These are phyloP conservation scores for Drosophila funebris DNA, from an alignment of 1,140 invertebrate species.

Conservation along the genomic window DNA sequence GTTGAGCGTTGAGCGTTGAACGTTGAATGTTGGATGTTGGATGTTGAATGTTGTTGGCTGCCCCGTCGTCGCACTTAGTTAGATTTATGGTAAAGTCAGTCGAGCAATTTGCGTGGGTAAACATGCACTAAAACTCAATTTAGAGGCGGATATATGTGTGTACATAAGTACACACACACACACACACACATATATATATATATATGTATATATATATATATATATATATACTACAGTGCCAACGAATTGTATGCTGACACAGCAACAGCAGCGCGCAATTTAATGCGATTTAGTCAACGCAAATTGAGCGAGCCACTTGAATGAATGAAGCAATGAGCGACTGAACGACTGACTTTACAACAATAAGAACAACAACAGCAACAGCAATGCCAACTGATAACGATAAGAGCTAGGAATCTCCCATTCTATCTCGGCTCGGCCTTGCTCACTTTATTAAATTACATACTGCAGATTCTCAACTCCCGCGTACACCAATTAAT, in stretches of 20 bases:
- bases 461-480: slow-evolving; percentile 63
- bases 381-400: slow-evolving; percentile 60
- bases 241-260: slow-evolving; percentile 72
- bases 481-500: slow-evolving; percentile 70
- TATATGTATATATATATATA: slow-evolving; percentile 14
- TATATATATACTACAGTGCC: slow-evolving; percentile 51
- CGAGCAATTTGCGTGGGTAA: slow-evolving; percentile 81
- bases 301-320: slow-evolving; percentile 78
- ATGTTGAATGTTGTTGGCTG: neutral
- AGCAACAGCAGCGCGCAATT: slow-evolving; percentile 62
- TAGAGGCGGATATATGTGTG: slow-evolving; percentile 70
- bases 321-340: slow-evolving; percentile 55
- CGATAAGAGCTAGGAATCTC: slow-evolving; percentile 36
- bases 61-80: slow-evolving; percentile 64
- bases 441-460: slow-evolving; percentile 78
- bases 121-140: slow-evolving; percentile 82
- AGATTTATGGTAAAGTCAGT: slow-evolving; percentile 81
- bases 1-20: slow-evolving; percentile 3
- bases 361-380: slow-evolving; percentile 27
- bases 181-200: slow-evolving; percentile 8
- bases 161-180: slow-evolving; percentile 17
- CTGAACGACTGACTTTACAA: slow-evolving; percentile 57
- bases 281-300: slow-evolving; percentile 78
- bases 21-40: slow-evolving; percentile 2
- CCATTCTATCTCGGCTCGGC: slow-evolving; percentile 19